Evolutionary conservation across 2,888 invertebrate species (phyloP), one percentile per base, ranked within the genome.

Genomic region (Drosophila atripex): DNA sequence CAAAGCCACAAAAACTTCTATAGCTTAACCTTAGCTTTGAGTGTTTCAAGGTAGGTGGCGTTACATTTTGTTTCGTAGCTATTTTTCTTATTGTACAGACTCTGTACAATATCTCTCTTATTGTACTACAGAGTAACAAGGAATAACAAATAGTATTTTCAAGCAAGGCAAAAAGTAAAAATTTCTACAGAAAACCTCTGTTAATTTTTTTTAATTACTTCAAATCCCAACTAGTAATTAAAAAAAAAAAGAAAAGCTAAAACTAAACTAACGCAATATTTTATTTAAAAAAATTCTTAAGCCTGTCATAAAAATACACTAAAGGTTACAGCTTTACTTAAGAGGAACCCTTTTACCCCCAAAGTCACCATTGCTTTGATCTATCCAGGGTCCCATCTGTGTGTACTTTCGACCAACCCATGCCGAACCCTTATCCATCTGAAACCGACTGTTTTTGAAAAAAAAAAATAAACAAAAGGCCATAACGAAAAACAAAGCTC

Each of bases 391-490:
- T 45, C 35, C 32, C 43, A 65, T 28, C 25, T 51, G 63, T 23
- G 39, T 41, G 39, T 50, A 43, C 23, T 32, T 32, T 1, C 12
- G 9, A 5, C 41, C 18, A 12, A 41, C 39, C 2, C 66, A 28
- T 32, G 3, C 43, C 43, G 7, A 43, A 11, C 45, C 53, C 68
- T 38, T 66, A 8, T 45, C 43, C 28, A 52, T 14, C n/a, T n/a
- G n/a, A 35, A 35, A 18, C 5, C 43, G 61, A 43, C 53, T 54
- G 43, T 21, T 45, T 35, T 38, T 32, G 58, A 39, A 12, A 23
- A 55, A 55, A 55, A 55, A 41, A 14, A 6, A 41, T n/a, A 57
- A 55, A 55, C 16, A 55, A 58, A 61, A 61, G 38, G 46, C 11
- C 38, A 30, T 60, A 43, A 51, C 43, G 16, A 12, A 66, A 49